Evolutionary conservation across 2,797 vertebrate species (phyloP).

Genomic region (Vultur gryphus): DNA sequence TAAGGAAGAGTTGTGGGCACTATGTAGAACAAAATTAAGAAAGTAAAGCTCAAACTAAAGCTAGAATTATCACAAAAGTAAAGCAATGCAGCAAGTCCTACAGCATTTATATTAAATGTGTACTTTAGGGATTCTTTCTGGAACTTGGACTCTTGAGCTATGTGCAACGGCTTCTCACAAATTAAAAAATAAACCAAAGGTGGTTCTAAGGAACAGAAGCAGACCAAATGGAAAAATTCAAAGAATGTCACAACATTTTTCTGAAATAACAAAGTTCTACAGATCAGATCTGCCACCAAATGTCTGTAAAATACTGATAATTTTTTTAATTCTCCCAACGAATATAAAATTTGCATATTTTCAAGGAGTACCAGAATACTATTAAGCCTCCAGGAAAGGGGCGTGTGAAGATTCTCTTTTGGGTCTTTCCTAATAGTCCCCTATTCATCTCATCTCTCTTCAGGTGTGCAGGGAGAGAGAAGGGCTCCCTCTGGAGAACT

Average conservation of each 20-base stretch:
- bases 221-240: not conserved
- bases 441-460: not conserved
- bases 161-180: not conserved
- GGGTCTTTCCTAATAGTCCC: not conserved
- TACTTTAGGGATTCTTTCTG: not conserved
- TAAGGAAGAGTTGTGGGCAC: not conserved
- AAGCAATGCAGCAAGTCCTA: not conserved
- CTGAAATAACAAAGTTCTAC: not conserved
- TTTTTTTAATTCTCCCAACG: not conserved
- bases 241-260: not conserved
- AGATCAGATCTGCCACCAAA: not conserved
- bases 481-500: not conserved
- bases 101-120: not conserved
- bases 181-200: not conserved
- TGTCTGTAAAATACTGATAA: not conserved
- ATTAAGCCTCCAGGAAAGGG: not conserved
- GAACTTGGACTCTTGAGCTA: not conserved
- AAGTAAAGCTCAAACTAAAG: not conserved
- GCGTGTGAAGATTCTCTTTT: not conserved
- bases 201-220: not conserved
- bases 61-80: not conserved
- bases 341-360: not conserved
- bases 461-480: not conserved
- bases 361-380: accelerated
- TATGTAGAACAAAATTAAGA: not conserved